phyloP scores from a whole-genome alignment of 2,113 vertebrate genomes.

The Hemichromis elongatus region DNA sequence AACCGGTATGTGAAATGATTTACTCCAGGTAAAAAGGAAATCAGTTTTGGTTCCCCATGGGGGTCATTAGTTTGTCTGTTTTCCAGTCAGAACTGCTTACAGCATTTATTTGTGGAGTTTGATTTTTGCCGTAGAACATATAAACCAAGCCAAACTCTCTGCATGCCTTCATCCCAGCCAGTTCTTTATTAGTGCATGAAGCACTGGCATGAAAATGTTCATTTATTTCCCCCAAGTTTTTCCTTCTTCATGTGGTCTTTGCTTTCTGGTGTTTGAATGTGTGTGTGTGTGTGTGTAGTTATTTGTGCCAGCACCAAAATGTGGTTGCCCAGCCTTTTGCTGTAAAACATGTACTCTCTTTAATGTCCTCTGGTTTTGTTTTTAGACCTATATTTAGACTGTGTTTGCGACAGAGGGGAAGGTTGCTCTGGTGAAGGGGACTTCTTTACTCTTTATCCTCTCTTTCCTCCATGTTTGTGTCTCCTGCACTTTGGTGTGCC shows the following conservation, averaged over 20 bases:
- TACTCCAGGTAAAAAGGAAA: neutral
- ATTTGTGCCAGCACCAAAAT: neutral
- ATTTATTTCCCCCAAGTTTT: neutral
- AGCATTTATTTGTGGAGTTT: neutral
- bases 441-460: conserved; percentile 60
- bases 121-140: neutral
- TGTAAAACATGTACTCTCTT: neutral
- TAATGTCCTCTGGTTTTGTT: neutral
- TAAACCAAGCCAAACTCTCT: neutral
- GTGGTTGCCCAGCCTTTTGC: neutral
- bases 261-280: conserved; percentile 5
- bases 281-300: neutral
- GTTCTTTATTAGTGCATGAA: conserved; percentile 32
- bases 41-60: neutral
- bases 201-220: conserved; percentile 9
- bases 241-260: neutral
- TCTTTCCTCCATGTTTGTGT: conserved; percentile 50
- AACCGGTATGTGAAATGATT: neutral
- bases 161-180: conserved; percentile 32
- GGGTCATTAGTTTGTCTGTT: neutral
- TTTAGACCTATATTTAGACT: neutral
- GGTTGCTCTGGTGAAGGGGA: conserved; percentile 62
- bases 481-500: conserved; percentile 45
- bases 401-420: neutral
- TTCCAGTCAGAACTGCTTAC: neutral